phyloP scores from a whole-genome alignment of 2,888 invertebrate genomes.

The Agriopis aurantiaria region DNA sequence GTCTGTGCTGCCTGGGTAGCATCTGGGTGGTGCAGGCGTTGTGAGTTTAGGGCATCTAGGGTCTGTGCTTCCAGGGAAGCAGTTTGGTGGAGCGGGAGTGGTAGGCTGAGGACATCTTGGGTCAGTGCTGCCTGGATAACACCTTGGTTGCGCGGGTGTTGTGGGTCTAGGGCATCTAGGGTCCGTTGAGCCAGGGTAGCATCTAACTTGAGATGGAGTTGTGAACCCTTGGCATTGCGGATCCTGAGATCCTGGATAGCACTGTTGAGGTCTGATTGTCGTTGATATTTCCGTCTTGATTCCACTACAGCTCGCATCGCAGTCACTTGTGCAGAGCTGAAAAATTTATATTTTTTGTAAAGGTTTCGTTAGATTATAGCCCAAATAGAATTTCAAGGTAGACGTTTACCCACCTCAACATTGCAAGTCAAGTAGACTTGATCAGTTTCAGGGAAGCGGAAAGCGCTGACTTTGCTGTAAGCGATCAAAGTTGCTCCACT shows the following conservation, averaged over 20 bases:
- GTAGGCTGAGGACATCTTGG: constrained; percentile 52
- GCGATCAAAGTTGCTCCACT: constrained; percentile 88
- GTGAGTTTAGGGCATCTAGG: constrained; percentile 46
- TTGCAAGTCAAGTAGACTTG: constrained; percentile 91
- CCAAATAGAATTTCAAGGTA: not conserved
- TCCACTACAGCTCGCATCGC: constrained; percentile 72
- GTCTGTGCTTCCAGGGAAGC: constrained; percentile 57
- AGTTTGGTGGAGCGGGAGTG: constrained; percentile 48
- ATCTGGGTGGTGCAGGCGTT: constrained; percentile 29
- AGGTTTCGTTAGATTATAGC: not conserved
- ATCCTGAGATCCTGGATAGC: constrained; percentile 68
- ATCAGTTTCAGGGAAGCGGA: constrained; percentile 91
- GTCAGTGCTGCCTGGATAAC: constrained; percentile 64
- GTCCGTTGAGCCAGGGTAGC: constrained; percentile 53
- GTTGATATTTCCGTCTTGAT: constrained; percentile 68
- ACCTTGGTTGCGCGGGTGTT: constrained; percentile 54
- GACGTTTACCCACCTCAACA: constrained; percentile 85
- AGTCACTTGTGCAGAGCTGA: constrained; percentile 76
- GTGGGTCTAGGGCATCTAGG: constrained; percentile 58
- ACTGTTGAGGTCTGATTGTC: constrained; percentile 62
- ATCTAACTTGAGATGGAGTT: constrained; percentile 52
- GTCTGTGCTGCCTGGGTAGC: not conserved
- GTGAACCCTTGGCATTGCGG: constrained; percentile 66
- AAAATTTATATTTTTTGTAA: constrained; percentile 38
- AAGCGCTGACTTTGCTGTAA: constrained; percentile 89